Evolutionary conservation across 2,113 vertebrate genomes (phyloP).

Genomic region (Cephalopholis sonnerati): DNA sequence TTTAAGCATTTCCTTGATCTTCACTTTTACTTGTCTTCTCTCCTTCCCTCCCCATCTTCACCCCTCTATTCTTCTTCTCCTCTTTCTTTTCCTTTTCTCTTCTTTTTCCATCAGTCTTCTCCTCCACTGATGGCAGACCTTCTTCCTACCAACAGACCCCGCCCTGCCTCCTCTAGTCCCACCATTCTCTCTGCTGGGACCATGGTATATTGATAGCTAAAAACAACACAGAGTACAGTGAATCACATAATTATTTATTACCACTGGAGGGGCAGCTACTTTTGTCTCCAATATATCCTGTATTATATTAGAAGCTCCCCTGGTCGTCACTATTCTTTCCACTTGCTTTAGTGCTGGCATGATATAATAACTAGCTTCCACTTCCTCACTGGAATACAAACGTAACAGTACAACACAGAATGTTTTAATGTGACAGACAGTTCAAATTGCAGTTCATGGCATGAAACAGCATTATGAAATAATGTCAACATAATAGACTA

Average conservation of each 20-base stretch:
- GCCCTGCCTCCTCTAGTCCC: slow-evolving; percentile 63
- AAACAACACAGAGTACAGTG: neutral
- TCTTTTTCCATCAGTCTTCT: slow-evolving; percentile 68
- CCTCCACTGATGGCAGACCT: slow-evolving; percentile 56
- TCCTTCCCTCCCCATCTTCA: neutral
- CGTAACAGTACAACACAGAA: too few species aligned
- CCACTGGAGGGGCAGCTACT: neutral
- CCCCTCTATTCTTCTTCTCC: neutral
- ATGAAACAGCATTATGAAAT: too few species aligned
- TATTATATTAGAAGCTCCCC: neutral
- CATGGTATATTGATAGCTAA: slow-evolving; percentile 38
- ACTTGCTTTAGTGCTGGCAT: too few species aligned
- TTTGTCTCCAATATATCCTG: neutral
- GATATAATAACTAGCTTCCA: too few species aligned
- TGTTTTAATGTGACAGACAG: too few species aligned
- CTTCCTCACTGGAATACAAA: too few species aligned
- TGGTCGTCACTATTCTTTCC: neutral
- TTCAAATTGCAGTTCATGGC: too few species aligned
- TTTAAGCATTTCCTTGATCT: neutral
- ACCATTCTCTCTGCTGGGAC: slow-evolving; percentile 39
- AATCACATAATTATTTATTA: neutral
- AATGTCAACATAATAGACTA: too few species aligned
- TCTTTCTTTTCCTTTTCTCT: slow-evolving; percentile 13
- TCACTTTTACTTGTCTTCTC: slow-evolving; percentile 15
- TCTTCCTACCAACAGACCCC: slow-evolving; percentile 75